Evolutionary conservation across 2,113 vertebrate genomes (phyloP).

Genomic region (Polypterus senegalus): DNA sequence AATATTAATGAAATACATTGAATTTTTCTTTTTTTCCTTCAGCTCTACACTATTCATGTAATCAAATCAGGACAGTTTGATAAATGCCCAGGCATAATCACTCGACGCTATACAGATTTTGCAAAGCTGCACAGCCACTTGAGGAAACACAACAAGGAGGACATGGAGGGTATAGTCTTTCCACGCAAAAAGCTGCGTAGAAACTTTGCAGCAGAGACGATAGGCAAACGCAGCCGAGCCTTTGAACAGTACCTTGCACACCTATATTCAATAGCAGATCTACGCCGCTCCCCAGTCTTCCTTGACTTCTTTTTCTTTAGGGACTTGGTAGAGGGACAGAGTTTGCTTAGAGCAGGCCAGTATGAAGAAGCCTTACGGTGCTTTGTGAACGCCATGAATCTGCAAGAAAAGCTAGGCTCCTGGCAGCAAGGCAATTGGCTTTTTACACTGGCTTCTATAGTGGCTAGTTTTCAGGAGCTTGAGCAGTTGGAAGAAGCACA

Average conservation of each 20-base stretch:
- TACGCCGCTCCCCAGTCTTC: constrained; percentile 54
- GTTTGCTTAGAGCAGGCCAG: constrained; percentile 64
- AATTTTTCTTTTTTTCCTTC: background rate
- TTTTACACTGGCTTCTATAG: constrained; percentile 68
- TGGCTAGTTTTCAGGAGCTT: constrained; percentile 74
- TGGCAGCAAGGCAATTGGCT: constrained; percentile 51
- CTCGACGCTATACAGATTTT: constrained; percentile 83
- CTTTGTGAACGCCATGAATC: constrained; percentile 69
- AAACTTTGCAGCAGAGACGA: constrained; percentile 83
- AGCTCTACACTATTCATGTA: constrained; percentile 90
- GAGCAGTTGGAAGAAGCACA: constrained; percentile 69
- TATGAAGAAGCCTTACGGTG: constrained; percentile 67
- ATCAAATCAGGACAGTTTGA: constrained; percentile 61
- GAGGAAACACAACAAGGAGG: constrained; percentile 55
- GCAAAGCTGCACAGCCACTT: constrained; percentile 66
- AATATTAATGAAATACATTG: background rate
- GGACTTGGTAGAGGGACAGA: constrained; percentile 63
- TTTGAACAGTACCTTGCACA: constrained; percentile 87
- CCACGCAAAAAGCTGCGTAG: constrained; percentile 75
- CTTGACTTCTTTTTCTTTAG: constrained; percentile 79
- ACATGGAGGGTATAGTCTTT: constrained; percentile 72
- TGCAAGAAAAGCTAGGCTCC: constrained; percentile 67
- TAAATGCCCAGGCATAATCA: constrained; percentile 60
- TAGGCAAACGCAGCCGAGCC: constrained; percentile 81
- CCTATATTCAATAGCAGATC: constrained; percentile 57